Conservation (phyloP, 2,797 vertebrate genomes). For the Sebastes steindachneri region DNA sequence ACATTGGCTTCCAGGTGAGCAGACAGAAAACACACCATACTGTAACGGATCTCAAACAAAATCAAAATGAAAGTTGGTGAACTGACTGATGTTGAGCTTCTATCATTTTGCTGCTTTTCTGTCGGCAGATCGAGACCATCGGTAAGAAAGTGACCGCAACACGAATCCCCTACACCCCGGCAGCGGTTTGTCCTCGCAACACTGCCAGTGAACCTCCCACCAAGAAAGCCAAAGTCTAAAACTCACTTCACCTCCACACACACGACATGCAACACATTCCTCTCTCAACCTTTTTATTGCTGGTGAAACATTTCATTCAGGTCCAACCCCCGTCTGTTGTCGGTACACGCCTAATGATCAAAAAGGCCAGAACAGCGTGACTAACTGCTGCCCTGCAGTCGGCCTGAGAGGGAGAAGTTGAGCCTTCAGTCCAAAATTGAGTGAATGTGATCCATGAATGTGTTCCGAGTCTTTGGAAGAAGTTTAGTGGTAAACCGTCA, state of each 20-base stretch:
- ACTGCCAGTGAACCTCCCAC: constrained; percentile 86
- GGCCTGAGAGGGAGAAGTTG: background rate
- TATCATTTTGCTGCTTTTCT: background rate
- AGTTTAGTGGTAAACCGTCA: background rate
- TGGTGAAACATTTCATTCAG: background rate
- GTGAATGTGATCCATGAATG: constrained; percentile 3
- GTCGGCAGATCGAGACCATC: constrained; percentile 93
- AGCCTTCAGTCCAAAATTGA: background rate
- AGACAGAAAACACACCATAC: background rate
- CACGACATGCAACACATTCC: constrained; percentile 40
- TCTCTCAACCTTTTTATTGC: constrained; percentile 9
- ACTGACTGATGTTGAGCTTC: background rate
- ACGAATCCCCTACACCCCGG: constrained; percentile 92
- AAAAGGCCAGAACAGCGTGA: background rate
- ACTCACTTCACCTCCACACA: background rate
- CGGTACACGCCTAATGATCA: background rate
- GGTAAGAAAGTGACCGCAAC: constrained; percentile 93
- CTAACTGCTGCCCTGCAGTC: background rate
- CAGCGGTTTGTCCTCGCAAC: constrained; percentile 87
- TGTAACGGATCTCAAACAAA: background rate
- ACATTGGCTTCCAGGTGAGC: constrained; percentile 95
- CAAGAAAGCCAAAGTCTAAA: constrained; percentile 92
- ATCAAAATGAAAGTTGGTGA: background rate
- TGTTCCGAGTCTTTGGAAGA: background rate
- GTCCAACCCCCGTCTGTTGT: background rate